Base-by-base conservation (phyloP, 2,113 vertebrate genomes). In the Sturnus vulgaris region DNA sequence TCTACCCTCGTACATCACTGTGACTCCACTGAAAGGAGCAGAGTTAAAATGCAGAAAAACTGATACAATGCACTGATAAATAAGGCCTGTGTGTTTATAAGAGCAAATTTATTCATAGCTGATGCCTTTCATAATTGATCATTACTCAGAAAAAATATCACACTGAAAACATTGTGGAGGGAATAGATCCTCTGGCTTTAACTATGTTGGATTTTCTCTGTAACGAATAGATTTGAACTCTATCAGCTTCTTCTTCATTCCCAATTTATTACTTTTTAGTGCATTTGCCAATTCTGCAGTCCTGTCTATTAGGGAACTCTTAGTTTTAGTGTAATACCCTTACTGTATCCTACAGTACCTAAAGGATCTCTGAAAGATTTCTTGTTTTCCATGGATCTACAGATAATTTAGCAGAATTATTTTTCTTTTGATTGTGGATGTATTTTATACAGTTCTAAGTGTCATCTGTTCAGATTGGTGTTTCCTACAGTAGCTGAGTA, bases 1-100 rank as follows among this genome's bases (percentile, higher is more conserved):
- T 55, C 24, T 17, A 44, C 5, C 33, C 30, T 79, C 0, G 0
- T 46, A 30, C 12, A 33, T 76, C 49, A 60, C 9, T 27, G 21
- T 50, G 64, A 35, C 22, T 69, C 14, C 20, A 22, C 8, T 65
- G 49, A 69, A 59, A 77, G 9, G 9, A 15, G 2, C 8, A 6
- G 27, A 78, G 92, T 49, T 77, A 39, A 28, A 91, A 50, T 0
- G 7, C 44, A 61, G 22, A 33, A 82, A 90, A 88, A 5, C 17
- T 28, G 50, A 50, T 63, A 65, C 7, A 50, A 46, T 22, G 37
- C 9, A 66, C 42, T 63, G 33, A 47, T 21, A 80, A 73, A n/a
- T 77, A n/a, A 77, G 33, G 25, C 11, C 68, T 24, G 2, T 77
- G 46, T 50, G 33, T 63, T 83, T 37, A 24, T 73, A 59, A 61